Evolutionary conservation across 1,140 invertebrate genomes (phyloP).

Genomic region (Tetranychus urticae): DNA sequence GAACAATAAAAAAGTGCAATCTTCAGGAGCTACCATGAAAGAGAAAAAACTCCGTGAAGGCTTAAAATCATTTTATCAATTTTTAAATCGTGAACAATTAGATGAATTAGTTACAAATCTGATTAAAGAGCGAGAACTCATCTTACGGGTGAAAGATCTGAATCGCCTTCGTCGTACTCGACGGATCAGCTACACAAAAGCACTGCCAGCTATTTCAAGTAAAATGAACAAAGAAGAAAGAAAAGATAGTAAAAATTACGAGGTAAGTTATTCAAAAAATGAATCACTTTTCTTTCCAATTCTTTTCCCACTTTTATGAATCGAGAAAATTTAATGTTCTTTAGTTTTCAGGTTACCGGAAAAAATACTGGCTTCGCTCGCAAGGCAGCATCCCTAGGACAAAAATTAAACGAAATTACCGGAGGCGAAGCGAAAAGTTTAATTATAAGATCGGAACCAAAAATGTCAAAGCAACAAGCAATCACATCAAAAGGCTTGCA

Average conservation of each 20-base stretch:
- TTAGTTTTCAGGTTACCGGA: neutral
- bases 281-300: neutral
- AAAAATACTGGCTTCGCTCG: neutral
- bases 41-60: slow-evolving; percentile 28
- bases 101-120: slow-evolving; percentile 46
- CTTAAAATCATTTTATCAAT: slow-evolving; percentile 58
- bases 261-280: neutral
- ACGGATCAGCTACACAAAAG: neutral
- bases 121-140: slow-evolving; percentile 54
- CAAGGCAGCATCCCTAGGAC: neutral
- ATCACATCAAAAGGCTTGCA: neutral
- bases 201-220: neutral
- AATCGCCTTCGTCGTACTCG: slow-evolving; percentile 25
- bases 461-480: neutral
- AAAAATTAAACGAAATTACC: neutral
- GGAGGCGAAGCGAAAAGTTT: neutral
- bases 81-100: slow-evolving; percentile 58
- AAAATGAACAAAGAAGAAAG: neutral
- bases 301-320: neutral
- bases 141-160: slow-evolving; percentile 52
- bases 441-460: neutral
- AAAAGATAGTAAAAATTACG: neutral
- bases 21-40: slow-evolving; percentile 14
- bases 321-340: neutral
- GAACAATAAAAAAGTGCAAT: too few species aligned